phyloP scores from a whole-genome alignment of 2,113 vertebrate species.

The Odontophorus gujanensis region DNA sequence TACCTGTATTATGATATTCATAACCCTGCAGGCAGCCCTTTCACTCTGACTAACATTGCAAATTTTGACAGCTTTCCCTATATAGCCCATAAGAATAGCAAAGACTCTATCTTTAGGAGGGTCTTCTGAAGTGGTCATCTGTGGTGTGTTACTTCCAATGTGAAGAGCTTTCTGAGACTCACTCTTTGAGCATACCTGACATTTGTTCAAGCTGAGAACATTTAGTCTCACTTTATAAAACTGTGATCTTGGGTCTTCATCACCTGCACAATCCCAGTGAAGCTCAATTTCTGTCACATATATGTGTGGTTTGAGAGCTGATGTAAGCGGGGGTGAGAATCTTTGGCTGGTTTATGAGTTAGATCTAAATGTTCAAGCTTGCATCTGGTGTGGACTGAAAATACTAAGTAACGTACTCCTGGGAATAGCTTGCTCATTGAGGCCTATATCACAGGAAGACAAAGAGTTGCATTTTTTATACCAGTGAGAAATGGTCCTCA shows the following conservation, averaged over 20 bases:
- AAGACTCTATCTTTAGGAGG: neutral
- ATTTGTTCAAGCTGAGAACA: neutral
- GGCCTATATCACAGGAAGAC: neutral
- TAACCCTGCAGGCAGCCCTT: conserved; percentile 7
- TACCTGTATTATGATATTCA: neutral
- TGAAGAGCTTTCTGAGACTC: neutral
- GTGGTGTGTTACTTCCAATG: accelerated
- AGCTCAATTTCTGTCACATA: neutral
- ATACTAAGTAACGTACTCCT: neutral
- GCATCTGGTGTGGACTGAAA: neutral
- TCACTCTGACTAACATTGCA: neutral
- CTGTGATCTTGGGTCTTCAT: neutral
- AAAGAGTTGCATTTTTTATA: neutral
- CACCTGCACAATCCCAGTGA: neutral
- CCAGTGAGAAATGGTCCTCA: neutral
- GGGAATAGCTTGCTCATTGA: neutral
- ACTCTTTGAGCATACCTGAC: neutral
- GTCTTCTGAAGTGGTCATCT: neutral
- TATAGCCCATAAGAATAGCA: neutral
- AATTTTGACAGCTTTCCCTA: neutral
- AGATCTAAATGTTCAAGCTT: neutral
- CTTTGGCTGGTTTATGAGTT: neutral
- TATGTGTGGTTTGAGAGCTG: neutral
- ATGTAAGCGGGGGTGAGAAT: neutral
- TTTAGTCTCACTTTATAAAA: neutral